Conservation (phyloP, 2,113 vertebrate genomes). For the Erinaceus europaeus region DNA sequence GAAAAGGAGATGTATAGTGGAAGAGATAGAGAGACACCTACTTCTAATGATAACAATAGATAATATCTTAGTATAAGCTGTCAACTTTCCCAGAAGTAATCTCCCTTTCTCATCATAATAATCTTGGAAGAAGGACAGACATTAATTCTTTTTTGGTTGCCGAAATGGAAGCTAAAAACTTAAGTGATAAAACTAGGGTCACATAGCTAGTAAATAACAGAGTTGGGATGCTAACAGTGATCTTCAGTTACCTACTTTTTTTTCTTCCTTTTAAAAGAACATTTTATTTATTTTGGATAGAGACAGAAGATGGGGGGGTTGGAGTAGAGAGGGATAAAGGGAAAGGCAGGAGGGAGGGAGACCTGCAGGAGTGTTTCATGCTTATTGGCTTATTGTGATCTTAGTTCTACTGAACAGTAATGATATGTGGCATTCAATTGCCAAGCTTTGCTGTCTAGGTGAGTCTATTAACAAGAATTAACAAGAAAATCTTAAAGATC, state of each 20-base stretch:
- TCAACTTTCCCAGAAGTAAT: not conserved
- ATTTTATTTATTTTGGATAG: too few relatives aligned
- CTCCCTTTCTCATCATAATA: not conserved
- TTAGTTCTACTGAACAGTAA: not conserved
- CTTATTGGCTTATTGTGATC: not conserved
- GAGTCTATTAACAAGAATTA: too few relatives aligned
- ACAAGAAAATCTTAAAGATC: too few relatives aligned
- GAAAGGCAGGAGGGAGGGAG: too few relatives aligned
- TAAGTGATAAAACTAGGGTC: not conserved
- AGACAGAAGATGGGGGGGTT: too few relatives aligned
- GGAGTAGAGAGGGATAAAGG: too few relatives aligned
- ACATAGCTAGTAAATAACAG: not conserved
- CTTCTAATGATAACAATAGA: not conserved
- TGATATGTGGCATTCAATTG: not conserved
- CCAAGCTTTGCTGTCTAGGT: not conserved
- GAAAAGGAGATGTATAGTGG: too few relatives aligned
- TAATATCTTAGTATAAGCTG: not conserved
- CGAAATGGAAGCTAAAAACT: not conserved
- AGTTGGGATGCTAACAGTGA: not conserved
- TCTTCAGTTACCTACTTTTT: too few relatives aligned
- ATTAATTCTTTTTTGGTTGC: not conserved
- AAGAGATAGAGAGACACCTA: too few relatives aligned
- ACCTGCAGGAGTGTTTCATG: too few relatives aligned
- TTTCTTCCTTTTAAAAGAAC: too few relatives aligned
- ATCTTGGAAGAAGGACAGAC: not conserved